A percentile compares a stretch with the other conserved stretches of the same genome.
phyloP scores from a whole-genome alignment of 2,888 invertebrate species.

The Phasia obesa region DNA sequence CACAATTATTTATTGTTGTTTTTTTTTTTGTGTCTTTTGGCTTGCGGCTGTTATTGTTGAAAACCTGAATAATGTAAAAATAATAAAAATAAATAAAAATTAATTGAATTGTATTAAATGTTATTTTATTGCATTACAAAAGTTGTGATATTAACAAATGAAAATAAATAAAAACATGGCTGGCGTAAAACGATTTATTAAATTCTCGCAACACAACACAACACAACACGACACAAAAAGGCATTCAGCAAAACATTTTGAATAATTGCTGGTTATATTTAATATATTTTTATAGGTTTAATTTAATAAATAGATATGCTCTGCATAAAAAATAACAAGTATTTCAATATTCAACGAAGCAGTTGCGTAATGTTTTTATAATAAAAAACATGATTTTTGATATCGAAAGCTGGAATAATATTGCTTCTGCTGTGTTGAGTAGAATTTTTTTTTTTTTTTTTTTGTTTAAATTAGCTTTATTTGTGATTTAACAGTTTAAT shows the following conservation, averaged over 20 bases:
- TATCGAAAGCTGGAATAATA: background rate
- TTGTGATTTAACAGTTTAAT: too few species aligned
- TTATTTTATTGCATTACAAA: conserved; percentile 49
- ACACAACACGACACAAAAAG: background rate
- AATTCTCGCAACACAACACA: background rate
- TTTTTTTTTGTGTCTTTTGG: conserved; percentile 7
- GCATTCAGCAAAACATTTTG: too few species aligned
- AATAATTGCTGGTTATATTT: background rate
- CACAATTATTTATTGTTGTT: background rate
- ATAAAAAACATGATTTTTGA: background rate
- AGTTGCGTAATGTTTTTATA: background rate
- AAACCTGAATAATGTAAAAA: conserved; percentile 19
- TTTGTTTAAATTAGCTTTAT: too few species aligned
- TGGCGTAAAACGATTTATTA: conserved; percentile 41
- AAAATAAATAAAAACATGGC: conserved; percentile 19
- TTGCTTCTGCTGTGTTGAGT: too few species aligned
- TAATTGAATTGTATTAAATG: conserved; percentile 52
- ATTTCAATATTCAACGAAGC: background rate
- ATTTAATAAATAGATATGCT: too few species aligned
- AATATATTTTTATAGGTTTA: conserved; percentile 29
- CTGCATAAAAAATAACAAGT: background rate
- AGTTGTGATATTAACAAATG: conserved; percentile 31
- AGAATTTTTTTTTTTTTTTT: too few species aligned
- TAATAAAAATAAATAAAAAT: conserved; percentile 18
- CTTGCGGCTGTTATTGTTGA: background rate